Percentiles rank a stretch among this genome's conserved stretches.
phyloP scores from a whole-genome alignment of 2,797 vertebrate genomes.

The Dendrocincla tyrannina region DNA sequence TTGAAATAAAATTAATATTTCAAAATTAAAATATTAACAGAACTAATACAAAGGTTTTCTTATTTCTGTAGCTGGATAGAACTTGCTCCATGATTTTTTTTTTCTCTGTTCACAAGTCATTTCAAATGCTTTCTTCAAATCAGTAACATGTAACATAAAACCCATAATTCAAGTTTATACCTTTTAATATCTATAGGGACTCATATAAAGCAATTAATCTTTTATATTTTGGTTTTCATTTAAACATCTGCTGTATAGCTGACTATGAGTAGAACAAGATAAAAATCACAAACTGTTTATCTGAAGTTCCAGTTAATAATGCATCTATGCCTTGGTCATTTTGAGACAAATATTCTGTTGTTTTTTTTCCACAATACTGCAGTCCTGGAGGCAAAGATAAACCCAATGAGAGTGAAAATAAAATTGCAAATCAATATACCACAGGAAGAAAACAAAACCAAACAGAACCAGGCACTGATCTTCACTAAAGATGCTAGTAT shows the following conservation, averaged over 20 bases:
- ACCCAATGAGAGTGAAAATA: neutral
- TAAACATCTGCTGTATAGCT: neutral
- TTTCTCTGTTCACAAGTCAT: neutral
- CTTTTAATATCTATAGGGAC: neutral
- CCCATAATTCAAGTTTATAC: neutral
- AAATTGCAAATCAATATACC: neutral
- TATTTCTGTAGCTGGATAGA: neutral
- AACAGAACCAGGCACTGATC: neutral
- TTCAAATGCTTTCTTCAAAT: neutral
- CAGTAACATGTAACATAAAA: neutral
- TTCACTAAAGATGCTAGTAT: neutral
- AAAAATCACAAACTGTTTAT: neutral
- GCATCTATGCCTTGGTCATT: neutral
- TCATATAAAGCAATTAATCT: accelerated
- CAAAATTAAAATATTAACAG: neutral
- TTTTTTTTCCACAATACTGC: neutral
- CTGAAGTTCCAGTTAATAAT: neutral
- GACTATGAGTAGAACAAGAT: neutral
- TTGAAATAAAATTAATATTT: neutral
- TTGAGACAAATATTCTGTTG: neutral
- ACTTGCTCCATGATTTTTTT: neutral
- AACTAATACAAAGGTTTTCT: neutral
- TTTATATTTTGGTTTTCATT: neutral
- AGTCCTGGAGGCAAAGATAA: neutral
- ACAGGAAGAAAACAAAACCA: neutral